Conservation (phyloP, 2,888 invertebrate species). For the Mactromeris polynyma region DNA sequence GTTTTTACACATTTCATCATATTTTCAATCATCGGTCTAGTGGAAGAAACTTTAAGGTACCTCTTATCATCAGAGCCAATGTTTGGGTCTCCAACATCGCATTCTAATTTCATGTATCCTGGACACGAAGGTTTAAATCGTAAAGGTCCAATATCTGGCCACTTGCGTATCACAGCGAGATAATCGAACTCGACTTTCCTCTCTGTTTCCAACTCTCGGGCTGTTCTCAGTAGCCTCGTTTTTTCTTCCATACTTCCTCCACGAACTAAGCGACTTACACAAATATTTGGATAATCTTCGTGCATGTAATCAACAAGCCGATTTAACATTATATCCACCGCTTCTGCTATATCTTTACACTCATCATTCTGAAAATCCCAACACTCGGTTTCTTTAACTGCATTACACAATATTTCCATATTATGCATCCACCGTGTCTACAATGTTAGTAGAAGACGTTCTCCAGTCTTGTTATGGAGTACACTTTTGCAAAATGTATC, state of each 20-base stretch:
- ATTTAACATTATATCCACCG: not conserved
- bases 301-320: not conserved
- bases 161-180: not conserved
- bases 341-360: not conserved
- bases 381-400: not conserved
- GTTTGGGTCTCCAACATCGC: not conserved
- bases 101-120: not conserved
- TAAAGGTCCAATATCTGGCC: not conserved
- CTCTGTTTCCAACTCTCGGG: not conserved
- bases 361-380: not conserved
- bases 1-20: not conserved
- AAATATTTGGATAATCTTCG: not conserved
- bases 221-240: not conserved
- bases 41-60: not conserved
- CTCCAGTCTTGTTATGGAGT: too few species aligned
- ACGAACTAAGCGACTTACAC: not conserved
- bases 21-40: not conserved
- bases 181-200: not conserved
- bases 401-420: not conserved
- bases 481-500: too few species aligned
- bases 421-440: too few species aligned
- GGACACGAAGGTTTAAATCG: not conserved
- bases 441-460: too few species aligned
- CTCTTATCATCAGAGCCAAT: not conserved
- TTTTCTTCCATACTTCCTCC: not conserved